A percentile compares a stretch with the other conserved stretches of the same genome.
Evolutionary conservation across 2,113 vertebrate genomes (phyloP).

Genomic region (Neogobius melanostomus): DNA sequence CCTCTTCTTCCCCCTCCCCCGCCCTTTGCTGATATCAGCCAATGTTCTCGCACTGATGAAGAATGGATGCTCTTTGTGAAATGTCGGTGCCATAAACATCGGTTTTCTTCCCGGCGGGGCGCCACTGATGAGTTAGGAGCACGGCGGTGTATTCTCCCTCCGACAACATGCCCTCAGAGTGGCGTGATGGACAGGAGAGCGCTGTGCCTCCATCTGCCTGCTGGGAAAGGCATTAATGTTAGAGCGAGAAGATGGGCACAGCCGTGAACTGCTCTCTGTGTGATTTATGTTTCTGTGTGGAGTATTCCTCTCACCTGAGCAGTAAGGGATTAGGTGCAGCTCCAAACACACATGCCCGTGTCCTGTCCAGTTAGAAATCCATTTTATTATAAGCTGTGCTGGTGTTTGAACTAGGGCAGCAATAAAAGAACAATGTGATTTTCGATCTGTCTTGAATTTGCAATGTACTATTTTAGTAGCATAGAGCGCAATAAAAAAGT

Average conservation of each 20-base stretch:
- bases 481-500: too few relatives aligned
- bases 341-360: not conserved
- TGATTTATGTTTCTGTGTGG: constrained; percentile 7
- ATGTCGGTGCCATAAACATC: constrained; percentile 58
- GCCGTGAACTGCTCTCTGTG: constrained; percentile 19
- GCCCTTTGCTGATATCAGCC: constrained; percentile 36
- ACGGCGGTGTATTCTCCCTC: constrained; percentile 49
- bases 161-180: constrained; percentile 33
- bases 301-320: constrained; percentile 8
- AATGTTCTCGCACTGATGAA: constrained; percentile 47
- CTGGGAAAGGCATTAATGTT: constrained; percentile 35
- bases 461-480: too few relatives aligned
- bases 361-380: not conserved
- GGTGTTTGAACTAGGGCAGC: not conserved
- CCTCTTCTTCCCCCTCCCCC: not conserved
- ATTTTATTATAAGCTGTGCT: not conserved
- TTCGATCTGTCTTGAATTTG: too few relatives aligned
- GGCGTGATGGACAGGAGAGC: constrained; percentile 36
- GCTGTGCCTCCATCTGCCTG: constrained; percentile 21
- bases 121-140: constrained; percentile 45
- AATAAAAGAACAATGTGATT: too few relatives aligned
- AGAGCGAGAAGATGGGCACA: constrained; percentile 29
- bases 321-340: constrained; percentile 8
- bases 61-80: constrained; percentile 55
- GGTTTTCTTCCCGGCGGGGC: constrained; percentile 46